Evolutionary conservation across 2,888 invertebrate genomes (phyloP).

Genomic region (Perizoma flavofasciatum): DNA sequence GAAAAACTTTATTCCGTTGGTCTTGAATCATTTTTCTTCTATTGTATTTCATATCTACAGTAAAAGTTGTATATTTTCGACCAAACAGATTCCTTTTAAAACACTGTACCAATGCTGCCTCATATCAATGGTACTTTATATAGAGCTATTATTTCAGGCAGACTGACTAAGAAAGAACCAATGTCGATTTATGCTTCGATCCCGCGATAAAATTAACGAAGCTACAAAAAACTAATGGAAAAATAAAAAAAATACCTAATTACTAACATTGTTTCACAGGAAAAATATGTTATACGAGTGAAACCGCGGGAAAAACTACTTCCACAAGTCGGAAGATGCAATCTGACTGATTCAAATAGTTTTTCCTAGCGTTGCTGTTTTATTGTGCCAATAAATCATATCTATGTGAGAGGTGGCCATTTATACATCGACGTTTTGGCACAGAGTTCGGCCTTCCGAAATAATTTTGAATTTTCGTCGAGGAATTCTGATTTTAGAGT

Average conservation of each 20-base stretch:
- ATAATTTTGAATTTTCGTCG: slow-evolving; percentile 4
- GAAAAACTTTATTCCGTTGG: too few species aligned
- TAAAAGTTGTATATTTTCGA: too few species aligned
- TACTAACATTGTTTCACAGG: too few species aligned
- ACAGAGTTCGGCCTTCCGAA: slow-evolving; percentile 8
- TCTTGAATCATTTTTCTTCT: too few species aligned
- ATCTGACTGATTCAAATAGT: slow-evolving; percentile 25
- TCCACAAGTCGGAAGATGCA: slow-evolving; percentile 19
- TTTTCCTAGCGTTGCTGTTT: slow-evolving; percentile 18
- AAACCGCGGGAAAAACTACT: slow-evolving; percentile 3
- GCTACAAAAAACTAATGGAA: slow-evolving; percentile 3
- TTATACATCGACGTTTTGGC: slow-evolving; percentile 22
- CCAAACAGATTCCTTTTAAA: too few species aligned
- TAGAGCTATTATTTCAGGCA: too few species aligned
- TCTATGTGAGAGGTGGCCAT: slow-evolving; percentile 18
- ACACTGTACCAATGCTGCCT: too few species aligned
- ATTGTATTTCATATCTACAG: too few species aligned
- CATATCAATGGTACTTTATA: too few species aligned
- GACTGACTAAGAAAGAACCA: too few species aligned
- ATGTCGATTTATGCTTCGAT: too few species aligned
- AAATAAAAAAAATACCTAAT: background rate
- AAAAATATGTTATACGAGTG: background rate
- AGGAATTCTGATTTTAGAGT: background rate
- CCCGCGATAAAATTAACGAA: too few species aligned
- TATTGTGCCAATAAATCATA: slow-evolving; percentile 28